phyloP scores from a whole-genome alignment of 1,140 invertebrate species.

The Catajapyx aquilonaris region DNA sequence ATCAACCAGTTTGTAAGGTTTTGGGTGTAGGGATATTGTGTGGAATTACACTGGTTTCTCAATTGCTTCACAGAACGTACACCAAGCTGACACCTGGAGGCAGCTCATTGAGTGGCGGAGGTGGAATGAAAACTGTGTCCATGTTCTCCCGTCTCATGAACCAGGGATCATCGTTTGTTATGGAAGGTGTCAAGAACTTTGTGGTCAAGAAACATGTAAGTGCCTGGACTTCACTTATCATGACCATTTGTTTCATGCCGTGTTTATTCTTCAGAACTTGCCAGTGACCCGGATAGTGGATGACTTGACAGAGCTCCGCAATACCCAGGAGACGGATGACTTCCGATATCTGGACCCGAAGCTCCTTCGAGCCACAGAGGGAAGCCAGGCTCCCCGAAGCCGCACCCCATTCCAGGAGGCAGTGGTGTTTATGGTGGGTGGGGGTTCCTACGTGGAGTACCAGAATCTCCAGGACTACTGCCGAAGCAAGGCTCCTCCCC shows the following conservation, averaged over 20 bases:
- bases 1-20: conserved; percentile 5
- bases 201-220: conserved; percentile 91
- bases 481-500: conserved; percentile 14
- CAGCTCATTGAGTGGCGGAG: conserved; percentile 63
- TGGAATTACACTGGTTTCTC: conserved; percentile 4
- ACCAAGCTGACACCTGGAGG: conserved; percentile 62
- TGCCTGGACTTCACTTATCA: too few relatives aligned
- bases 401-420: conserved; percentile 56
- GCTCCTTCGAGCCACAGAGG: conserved; percentile 48
- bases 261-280: conserved; percentile 50
- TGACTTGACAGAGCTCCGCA: conserved; percentile 70
- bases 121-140: conserved; percentile 84
- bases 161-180: conserved; percentile 93
- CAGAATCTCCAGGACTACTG: conserved; percentile 93
- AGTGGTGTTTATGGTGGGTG: conserved; percentile 91
- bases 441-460: conserved; percentile 98
- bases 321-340: conserved; percentile 52
- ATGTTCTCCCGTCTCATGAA: conserved; percentile 97
- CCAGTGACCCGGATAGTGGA: conserved; percentile 82
- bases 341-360: conserved; percentile 87
- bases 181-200: conserved; percentile 99
- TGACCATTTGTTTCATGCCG: too few relatives aligned
- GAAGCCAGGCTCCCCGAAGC: conserved; percentile 31
- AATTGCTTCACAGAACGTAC: conserved; percentile 35
- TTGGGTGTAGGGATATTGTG: conserved; percentile 1